These are phyloP conservation scores for Leptinotarsa defecta DNA, from an alignment of 1,140 invertebrate genomes.

Conservation along the genomic window DNA sequence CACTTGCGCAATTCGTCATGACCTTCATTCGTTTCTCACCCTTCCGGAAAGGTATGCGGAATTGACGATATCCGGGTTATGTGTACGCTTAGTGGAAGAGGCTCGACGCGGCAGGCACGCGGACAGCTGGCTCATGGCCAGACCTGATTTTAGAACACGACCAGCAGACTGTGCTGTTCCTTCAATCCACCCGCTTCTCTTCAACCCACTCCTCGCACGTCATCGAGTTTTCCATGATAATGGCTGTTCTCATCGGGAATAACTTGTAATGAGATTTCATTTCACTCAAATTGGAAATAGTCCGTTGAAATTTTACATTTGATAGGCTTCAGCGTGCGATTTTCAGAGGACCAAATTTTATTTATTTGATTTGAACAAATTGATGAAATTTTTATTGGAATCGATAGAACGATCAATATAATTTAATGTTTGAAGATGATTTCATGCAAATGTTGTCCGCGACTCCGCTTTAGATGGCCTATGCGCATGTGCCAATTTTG, in stretches of 20 bases:
- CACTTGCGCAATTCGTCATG: not conserved
- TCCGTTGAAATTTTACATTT: no score
- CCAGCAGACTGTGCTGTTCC: slow-evolving; percentile 39
- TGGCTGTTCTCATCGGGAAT: not conserved
- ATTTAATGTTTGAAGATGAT: no score
- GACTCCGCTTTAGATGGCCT: no score
- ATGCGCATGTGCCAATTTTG: no score
- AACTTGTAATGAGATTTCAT: no score
- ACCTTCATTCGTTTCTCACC: not conserved
- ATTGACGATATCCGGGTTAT: slow-evolving; percentile 20
- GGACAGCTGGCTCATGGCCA: slow-evolving; percentile 40
- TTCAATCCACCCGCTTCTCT: slow-evolving; percentile 5
- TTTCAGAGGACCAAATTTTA: no score
- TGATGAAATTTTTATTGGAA: no score
- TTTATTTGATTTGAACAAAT: no score
- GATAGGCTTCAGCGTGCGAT: no score
- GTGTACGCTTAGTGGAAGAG: slow-evolving; percentile 23
- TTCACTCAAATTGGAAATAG: no score
- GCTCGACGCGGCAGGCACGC: slow-evolving; percentile 38
- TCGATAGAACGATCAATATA: no score
- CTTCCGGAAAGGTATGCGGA: slow-evolving; percentile 10
- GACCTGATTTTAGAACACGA: slow-evolving; percentile 44
- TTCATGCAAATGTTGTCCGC: no score
- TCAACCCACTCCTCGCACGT: not conserved
- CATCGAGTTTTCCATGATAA: not conserved